Evolutionary conservation across 2,113 vertebrate genomes (phyloP), one percentile per base, ranked within the genome.

Genomic region (Ahaetulla prasina): DNA sequence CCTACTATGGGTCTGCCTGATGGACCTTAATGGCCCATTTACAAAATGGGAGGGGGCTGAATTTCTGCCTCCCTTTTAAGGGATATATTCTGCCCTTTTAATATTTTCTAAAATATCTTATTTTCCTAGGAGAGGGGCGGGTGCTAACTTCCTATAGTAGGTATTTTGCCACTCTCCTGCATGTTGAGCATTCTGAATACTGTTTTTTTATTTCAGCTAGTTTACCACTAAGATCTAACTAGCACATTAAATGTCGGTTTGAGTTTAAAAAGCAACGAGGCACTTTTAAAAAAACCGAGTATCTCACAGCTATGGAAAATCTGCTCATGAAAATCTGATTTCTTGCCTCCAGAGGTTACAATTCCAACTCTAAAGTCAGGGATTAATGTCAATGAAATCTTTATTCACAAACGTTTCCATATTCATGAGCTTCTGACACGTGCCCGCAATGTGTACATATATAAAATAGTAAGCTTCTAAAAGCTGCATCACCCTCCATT

Each of bases 401-500:
- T 54, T 1, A 93, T 95, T 95, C 91, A 95, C 85, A 95, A 96
- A 92, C 6, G 89, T 94, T 92, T 95, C 94, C 92, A 93, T 96
- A 96, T 96, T 95, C 93, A 94, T 94, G 89, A 95, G 93, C 55
- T 23, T 89, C 27, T 86, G 43, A 30, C 89, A 95, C 35, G 94
- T 95, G 12, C 90, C 93, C 68, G 87, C 88, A 93, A 93, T 91
- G 87, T 85, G 39, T 39, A 89, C 52, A 22, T 45, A 22, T 20
- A 60, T 80, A 68, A 35, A 53, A 95, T 91, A 91, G 47, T 39
- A 89, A 95, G 80, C 85, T 96, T 89, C 20, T 52, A 87, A 92
- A 92, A 93, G 88, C 39, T 95, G 88, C 80, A 94, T 94, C 54
- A 92, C 84, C 55, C 94, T 97, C 93, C 95, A 89, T 85, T 92